Conservation (phyloP, 2,113 vertebrate genomes). For the Xyliphius kryptos region DNA sequence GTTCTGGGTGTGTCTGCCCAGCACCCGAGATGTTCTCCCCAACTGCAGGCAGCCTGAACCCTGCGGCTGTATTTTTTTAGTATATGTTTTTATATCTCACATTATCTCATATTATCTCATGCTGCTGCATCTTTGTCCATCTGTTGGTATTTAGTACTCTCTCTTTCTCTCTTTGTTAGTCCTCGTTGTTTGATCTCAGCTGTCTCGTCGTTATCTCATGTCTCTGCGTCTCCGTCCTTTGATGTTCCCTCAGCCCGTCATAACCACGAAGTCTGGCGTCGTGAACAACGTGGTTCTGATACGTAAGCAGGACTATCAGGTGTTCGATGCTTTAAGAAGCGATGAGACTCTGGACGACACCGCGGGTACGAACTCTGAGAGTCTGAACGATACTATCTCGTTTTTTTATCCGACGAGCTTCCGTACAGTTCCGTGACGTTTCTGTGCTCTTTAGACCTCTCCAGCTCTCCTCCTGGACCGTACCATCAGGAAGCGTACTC, state of each 20-base stretch:
- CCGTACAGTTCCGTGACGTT: neutral
- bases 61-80: too few species aligned
- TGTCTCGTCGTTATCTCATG: too few species aligned
- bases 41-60: too few species aligned
- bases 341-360: constrained; percentile 86
- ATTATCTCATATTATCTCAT: too few species aligned
- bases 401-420: neutral
- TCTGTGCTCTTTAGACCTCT: constrained; percentile 72
- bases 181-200: too few species aligned
- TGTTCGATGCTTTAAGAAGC: constrained; percentile 92
- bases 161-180: too few species aligned
- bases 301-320: constrained; percentile 93
- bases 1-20: too few species aligned
- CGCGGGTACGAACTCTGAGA: constrained; percentile 60
- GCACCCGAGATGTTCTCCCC: too few species aligned
- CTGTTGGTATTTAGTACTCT: too few species aligned
- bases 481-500: constrained; percentile 88
- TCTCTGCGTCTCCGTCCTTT: neutral
- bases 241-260: constrained; percentile 67
- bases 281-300: constrained; percentile 92
- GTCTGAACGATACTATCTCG: neutral
- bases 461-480: constrained; percentile 89
- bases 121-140: too few species aligned
- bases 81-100: too few species aligned
- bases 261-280: constrained; percentile 85